A percentile compares a stretch with the other conserved stretches of the same genome.
phyloP scores from a whole-genome alignment of 2,888 invertebrate genomes.

The Coecobrya sp. region DNA sequence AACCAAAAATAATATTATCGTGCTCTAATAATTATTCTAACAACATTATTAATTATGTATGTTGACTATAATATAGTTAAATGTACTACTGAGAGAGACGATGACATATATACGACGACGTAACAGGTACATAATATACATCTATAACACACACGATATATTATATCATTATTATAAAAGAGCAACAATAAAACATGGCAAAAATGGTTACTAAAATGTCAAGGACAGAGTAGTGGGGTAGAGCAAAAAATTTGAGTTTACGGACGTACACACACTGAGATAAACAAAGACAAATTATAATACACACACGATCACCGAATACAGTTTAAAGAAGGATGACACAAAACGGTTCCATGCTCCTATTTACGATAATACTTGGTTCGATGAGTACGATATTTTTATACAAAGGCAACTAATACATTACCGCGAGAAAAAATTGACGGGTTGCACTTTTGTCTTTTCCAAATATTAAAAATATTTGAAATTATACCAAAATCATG shows the following conservation, averaged over 20 bases:
- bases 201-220: conserved; percentile 59
- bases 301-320: neutral
- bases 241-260: conserved; percentile 44
- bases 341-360: neutral
- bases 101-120: neutral
- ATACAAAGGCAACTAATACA: neutral
- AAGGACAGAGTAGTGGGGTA: conserved; percentile 59
- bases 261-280: conserved; percentile 32
- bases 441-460: neutral
- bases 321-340: neutral
- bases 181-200: conserved; percentile 23
- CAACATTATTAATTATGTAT: neutral
- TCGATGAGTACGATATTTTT: neutral
- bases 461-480: neutral
- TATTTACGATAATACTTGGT: neutral
- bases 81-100: neutral
- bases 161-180: conserved; percentile 9
- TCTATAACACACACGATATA: conserved; percentile 20
- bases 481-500: neutral
- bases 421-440: neutral
- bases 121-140: conserved; percentile 9
- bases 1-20: conserved; percentile 24
- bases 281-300: conserved; percentile 35
- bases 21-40: conserved; percentile 40
- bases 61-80: neutral